phyloP scores from a whole-genome alignment of 2,113 vertebrate genomes.

The Ancistrus triradiatus region DNA sequence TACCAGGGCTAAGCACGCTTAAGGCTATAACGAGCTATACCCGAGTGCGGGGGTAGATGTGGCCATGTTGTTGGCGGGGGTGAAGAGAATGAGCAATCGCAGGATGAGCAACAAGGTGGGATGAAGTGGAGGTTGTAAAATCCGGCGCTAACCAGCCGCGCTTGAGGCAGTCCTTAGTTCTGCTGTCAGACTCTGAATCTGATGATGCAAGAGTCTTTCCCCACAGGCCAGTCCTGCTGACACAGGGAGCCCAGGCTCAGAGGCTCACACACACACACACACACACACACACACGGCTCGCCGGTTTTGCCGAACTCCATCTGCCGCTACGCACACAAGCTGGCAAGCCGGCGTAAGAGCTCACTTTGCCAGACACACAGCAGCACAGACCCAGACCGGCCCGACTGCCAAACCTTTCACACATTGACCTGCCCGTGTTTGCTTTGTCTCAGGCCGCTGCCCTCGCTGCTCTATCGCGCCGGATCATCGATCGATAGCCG shows the following conservation, averaged over 20 bases:
- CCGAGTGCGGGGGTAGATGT: no score
- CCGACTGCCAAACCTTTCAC: neutral
- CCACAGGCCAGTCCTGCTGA: conserved; percentile 43
- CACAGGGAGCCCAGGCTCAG: conserved; percentile 45
- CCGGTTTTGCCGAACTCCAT: conserved; percentile 11
- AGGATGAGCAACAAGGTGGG: conserved; percentile 49
- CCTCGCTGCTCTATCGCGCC: neutral
- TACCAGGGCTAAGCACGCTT: conserved; percentile 72
- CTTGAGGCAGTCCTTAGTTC: conserved; percentile 34
- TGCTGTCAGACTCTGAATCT: conserved; percentile 9
- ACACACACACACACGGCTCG: conserved; percentile 14
- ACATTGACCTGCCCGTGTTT: neutral
- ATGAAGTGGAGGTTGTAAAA: conserved; percentile 43
- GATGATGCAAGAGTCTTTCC: conserved; percentile 32
- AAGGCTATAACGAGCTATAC: conserved; percentile 76
- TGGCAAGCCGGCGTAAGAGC: conserved; percentile 3
- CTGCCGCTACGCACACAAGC: conserved; percentile 20
- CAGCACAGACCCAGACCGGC: neutral
- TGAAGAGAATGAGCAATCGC: neutral
- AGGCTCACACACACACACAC: conserved; percentile 29
- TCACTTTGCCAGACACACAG: neutral
- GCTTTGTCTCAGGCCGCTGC: no score
- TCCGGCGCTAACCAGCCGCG: conserved; percentile 26
- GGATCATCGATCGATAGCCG: no score
- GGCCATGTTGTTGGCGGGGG: no score